Percentiles rank a stretch among this genome's conserved stretches.
Conservation (phyloP, 1,140 invertebrate genomes). For the Octopus bimaculoides region DNA sequence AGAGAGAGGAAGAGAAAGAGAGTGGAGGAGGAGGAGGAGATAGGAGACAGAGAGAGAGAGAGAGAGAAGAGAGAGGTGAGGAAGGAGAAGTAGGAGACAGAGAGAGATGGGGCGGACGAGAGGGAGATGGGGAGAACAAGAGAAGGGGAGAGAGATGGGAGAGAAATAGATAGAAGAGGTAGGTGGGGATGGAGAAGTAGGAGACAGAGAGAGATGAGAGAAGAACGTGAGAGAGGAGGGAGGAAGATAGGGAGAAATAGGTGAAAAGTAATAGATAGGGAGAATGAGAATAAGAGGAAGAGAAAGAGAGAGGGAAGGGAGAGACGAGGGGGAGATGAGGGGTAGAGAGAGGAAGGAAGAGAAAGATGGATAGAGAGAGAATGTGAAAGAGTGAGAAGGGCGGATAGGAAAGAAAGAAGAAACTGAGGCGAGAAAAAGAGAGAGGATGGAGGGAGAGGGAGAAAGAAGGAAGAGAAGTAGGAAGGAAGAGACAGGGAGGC, state of each 20-base stretch:
- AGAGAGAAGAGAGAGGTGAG: neutral
- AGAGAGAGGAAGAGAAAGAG: neutral
- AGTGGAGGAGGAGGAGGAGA: neutral
- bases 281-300: neutral
- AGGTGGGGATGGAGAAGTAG: neutral
- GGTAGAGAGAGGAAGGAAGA: neutral
- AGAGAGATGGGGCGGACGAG: neutral
- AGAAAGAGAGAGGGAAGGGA: neutral
- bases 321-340: neutral
- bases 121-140: neutral
- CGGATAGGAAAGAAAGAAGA: neutral
- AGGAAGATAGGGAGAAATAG: neutral
- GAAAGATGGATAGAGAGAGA: neutral
- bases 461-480: neutral
- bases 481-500: neutral
- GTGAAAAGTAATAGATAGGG: neutral
- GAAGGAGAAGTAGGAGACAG: neutral
- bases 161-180: neutral
- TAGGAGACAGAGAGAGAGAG: neutral
- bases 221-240: neutral
- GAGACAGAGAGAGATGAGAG: neutral
- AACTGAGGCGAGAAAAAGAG: neutral
- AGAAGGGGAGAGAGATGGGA: neutral
- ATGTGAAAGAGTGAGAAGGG: neutral
- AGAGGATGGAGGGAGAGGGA: neutral